phyloP scores from a whole-genome alignment of 2,797 vertebrate genomes.

The Cynopterus sphinx region DNA sequence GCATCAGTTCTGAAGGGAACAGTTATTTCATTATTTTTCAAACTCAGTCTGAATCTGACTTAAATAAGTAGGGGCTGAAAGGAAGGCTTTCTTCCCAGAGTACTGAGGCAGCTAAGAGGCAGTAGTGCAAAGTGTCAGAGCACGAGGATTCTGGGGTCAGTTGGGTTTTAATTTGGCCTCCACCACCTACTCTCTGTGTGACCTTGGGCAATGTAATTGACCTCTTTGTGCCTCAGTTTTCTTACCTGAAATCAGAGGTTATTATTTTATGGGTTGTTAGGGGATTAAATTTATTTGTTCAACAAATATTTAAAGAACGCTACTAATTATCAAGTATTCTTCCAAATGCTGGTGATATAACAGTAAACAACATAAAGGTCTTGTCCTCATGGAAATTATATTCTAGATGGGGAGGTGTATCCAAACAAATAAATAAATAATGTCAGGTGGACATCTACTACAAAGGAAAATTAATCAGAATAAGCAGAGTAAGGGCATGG shows the following conservation, averaged over 20 bases:
- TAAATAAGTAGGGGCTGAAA: background rate
- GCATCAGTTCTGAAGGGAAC: background rate
- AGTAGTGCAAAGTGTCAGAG: rapidly evolving
- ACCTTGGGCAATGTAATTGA: background rate
- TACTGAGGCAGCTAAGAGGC: background rate
- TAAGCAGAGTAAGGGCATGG: background rate
- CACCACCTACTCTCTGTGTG: background rate
- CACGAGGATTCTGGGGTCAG: rapidly evolving
- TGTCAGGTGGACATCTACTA: background rate
- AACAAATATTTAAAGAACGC: background rate
- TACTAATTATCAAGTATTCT: background rate
- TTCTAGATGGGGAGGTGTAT: background rate
- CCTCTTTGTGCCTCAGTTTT: background rate
- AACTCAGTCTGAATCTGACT: background rate
- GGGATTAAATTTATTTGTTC: background rate
- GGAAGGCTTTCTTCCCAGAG: background rate
- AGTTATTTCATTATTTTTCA: background rate
- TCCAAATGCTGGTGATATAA: background rate
- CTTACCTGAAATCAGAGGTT: background rate
- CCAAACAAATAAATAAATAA: background rate
- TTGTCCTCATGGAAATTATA: background rate
- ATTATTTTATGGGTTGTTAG: background rate
- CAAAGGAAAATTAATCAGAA: background rate
- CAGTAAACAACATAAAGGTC: background rate
- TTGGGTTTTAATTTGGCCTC: background rate